Percentiles rank a stretch among this genome's conserved stretches.
Evolutionary conservation across 2,888 invertebrate genomes (phyloP).

Genomic region (Eristalis pertinax): DNA sequence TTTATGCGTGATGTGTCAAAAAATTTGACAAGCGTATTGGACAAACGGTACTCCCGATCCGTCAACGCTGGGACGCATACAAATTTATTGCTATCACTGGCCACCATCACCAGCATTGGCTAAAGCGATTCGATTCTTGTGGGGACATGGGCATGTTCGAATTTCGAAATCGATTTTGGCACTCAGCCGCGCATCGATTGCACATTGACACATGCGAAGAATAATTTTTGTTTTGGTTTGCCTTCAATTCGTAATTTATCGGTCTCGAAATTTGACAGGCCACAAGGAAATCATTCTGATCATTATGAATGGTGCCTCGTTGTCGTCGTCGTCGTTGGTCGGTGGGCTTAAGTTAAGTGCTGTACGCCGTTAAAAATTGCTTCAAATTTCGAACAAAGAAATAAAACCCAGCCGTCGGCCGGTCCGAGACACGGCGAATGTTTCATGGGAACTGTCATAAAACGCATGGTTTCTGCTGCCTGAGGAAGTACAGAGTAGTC

Average conservation of each 20-base stretch:
- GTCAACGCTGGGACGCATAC: constrained; percentile 65
- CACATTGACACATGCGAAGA: constrained; percentile 50
- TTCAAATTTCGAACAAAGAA: constrained; percentile 30
- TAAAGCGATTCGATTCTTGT: constrained; percentile 8
- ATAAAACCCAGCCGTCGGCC: not conserved
- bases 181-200: constrained; percentile 53
- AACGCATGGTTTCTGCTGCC: constrained; percentile 3
- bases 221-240: constrained; percentile 1
- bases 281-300: constrained; percentile 27
- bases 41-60: constrained; percentile 56
- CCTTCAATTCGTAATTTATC: constrained; percentile 41
- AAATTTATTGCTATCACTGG: constrained; percentile 30
- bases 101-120: not conserved
- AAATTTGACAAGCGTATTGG: constrained; percentile 38
- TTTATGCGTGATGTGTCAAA: constrained; percentile 50
- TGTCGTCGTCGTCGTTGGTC: constrained; percentile 7
- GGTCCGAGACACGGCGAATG: not conserved
- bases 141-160: constrained; percentile 59
- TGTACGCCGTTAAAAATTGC: constrained; percentile 23
- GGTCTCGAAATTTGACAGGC: constrained; percentile 48
- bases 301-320: constrained; percentile 9
- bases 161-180: constrained; percentile 68
- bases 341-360: not conserved
- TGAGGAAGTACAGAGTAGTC: constrained; percentile 12
- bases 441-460: constrained; percentile 36